These are phyloP conservation scores for Spongilla lacustris DNA, from an alignment of 37 sponge, comb jelly and placozoan genomes.

Conservation along the genomic window DNA sequence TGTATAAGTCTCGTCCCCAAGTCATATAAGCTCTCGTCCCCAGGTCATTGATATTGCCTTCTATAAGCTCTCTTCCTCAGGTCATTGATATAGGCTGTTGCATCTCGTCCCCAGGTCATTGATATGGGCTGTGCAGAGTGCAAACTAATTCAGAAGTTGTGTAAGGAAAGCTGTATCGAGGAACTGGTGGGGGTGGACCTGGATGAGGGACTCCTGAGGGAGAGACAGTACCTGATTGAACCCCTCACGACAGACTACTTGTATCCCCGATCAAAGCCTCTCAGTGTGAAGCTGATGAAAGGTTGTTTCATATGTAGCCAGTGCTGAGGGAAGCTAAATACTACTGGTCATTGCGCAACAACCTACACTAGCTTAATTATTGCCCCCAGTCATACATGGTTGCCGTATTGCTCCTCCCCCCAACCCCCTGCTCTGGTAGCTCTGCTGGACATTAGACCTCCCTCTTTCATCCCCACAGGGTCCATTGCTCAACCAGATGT, in stretches of 20 bases:
- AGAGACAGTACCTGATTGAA: conserved; percentile 10
- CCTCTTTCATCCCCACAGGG: conserved; percentile 22
- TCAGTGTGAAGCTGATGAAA: conserved; percentile 65
- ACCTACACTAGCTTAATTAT: no score
- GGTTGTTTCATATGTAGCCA: conserved; percentile 32
- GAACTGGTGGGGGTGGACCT: conserved; percentile 90
- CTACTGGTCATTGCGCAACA: no score
- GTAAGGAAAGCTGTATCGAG: conserved; percentile 37
- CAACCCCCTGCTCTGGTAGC: no score
- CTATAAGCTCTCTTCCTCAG: no score
- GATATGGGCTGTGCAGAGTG: conserved; percentile 93
- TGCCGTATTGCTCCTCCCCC: no score
- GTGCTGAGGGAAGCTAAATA: no score
- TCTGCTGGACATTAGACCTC: no score
- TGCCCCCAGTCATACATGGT: no score
- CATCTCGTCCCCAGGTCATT: conserved; percentile 54
- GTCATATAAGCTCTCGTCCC: no score
- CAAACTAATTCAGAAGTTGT: conserved; percentile 60
- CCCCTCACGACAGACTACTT: conserved; percentile 83
- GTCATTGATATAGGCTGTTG: no score
- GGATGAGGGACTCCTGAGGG: conserved; percentile 52
- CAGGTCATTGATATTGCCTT: no score
- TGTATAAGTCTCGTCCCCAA: no score
- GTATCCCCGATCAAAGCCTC: conserved; percentile 49
- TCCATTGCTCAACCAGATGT: conserved; percentile 77